Evolutionary conservation across 2,113 vertebrate species (phyloP), one percentile per base, ranked within the genome.

Genomic region (Saguinus imperator): DNA sequence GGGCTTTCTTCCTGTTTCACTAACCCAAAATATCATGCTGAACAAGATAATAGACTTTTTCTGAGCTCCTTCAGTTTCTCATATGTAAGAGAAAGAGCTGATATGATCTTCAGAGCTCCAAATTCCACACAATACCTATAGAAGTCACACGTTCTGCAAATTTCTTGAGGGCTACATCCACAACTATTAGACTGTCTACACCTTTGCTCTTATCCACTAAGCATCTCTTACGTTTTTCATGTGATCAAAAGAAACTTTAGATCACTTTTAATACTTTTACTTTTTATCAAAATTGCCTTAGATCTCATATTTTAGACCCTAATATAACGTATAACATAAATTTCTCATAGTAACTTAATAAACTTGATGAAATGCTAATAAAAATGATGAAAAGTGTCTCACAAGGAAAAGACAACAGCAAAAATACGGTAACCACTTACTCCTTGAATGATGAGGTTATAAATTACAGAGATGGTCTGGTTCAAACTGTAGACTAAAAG

Each of bases 381-480:
- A 97, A 98, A 97, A 91, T 61, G 32, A 80, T 94, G 64, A 97
- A 98, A 92, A 48, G 50, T 93, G 12, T 95, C 94, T 96, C 92
- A 94, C 40, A 97, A 92, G 35, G 52, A 48, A 55, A 27, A 96
- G 81, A 96, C 1, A 89, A 76, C 25, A 77, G 73, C 50, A 94
- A 66, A 98, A 95, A 95, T 87, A 83, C 16, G 90, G 37, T 77
- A 85, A 58, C 8, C 64, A 70, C 50, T 96, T 87, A 55, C 27
- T 81, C 95, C 45, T n/a, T n/a, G 66, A 98, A 83, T 52, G 79
- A 94, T 61, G 25, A 97, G 32, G 84, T 96, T 94, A 94, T 70
- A 96, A 68, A 96, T 75, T 96, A 79, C 29, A 97, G 89, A 87
- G 94, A 91, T 94, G 75, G 57, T 75, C 37, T 89, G 37, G 27